Conservation (phyloP, 2,888 invertebrate genomes). For the Brenthis hecate region DNA sequence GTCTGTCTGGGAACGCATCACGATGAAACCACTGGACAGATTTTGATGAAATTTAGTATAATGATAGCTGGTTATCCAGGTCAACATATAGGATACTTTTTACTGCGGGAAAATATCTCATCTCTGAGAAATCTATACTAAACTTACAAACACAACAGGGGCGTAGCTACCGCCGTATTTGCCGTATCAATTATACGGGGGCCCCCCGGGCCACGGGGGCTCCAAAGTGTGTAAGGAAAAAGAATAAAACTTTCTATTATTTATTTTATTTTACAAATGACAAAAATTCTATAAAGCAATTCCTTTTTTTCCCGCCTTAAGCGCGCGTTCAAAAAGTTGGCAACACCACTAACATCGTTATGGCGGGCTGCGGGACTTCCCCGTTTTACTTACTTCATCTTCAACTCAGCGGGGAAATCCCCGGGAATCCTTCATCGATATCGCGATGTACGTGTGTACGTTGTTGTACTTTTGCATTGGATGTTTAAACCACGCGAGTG, state of each 20-base stretch:
- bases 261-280: background rate
- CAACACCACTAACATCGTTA: slow-evolving; percentile 23
- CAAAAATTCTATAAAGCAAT: background rate
- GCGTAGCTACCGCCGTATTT: background rate
- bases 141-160: no score
- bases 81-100: no score
- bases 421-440: no score
- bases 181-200: slow-evolving; percentile 1
- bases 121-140: background rate
- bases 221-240: background rate
- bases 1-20: no score
- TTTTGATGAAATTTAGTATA: no score
- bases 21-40: no score
- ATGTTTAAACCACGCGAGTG: no score
- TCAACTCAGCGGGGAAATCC: no score
- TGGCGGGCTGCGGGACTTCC: background rate
- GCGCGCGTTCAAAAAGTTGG: slow-evolving; percentile 33
- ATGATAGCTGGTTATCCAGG: no score
- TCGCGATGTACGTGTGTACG: no score
- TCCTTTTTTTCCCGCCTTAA: slow-evolving; percentile 24
- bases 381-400: background rate
- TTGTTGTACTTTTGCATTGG: no score
- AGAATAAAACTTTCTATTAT: background rate
- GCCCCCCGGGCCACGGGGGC: background rate
- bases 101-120: no score